These are phyloP conservation scores for Empidonax alnorum DNA, from an alignment of 2,113 vertebrate genomes.

Conservation along the genomic window DNA sequence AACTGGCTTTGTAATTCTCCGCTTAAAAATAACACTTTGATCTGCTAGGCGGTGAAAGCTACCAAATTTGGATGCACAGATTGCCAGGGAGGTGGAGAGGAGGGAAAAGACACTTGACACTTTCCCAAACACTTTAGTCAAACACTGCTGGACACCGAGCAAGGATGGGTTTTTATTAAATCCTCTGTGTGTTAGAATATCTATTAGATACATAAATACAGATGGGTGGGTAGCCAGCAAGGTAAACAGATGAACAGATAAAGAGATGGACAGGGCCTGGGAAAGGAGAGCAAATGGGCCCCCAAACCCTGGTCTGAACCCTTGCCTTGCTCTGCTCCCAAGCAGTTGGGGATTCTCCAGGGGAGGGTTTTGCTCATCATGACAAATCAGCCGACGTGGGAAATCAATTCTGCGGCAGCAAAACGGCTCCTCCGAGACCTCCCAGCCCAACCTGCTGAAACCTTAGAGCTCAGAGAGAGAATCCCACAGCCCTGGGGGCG, in stretches of 20 bases:
- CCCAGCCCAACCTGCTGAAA: not conserved
- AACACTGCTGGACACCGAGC: not conserved
- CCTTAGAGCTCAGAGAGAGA: not conserved
- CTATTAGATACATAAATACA: not conserved
- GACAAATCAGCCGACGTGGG: not conserved
- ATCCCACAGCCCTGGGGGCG: not conserved
- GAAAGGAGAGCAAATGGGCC: not conserved
- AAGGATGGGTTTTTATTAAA: not conserved
- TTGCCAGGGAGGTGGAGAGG: not conserved
- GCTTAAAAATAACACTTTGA: not conserved
- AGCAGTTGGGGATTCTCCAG: not conserved
- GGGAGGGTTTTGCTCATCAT: not conserved
- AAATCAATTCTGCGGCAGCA: not conserved
- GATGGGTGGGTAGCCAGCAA: not conserved
- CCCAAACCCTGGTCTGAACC: not conserved
- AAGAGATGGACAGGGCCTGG: not conserved
- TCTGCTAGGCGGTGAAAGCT: not conserved
- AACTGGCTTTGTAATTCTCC: not conserved
- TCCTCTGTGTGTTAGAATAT: not conserved
- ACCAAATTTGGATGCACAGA: not conserved
- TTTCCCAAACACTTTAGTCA: not conserved
- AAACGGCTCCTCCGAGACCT: not conserved
- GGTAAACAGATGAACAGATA: not conserved
- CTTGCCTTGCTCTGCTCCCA: not conserved
- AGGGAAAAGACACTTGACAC: not conserved